Conservation (phyloP, 2,113 vertebrate species). For the Stegostoma tigrinum region DNA sequence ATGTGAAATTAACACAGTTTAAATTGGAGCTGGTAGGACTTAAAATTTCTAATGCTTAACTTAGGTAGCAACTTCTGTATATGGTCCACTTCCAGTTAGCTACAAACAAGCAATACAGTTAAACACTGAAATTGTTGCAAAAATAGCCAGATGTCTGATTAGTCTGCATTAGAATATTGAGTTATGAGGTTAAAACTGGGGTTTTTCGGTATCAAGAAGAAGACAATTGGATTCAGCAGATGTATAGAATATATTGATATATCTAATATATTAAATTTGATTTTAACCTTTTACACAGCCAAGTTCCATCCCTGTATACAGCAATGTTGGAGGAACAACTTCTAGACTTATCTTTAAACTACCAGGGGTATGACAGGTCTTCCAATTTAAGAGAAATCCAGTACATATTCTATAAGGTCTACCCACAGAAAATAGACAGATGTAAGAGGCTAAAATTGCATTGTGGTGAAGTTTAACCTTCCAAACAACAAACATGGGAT, state of each 20-base stretch:
- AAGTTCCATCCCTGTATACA: too few species aligned
- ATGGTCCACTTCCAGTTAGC: background rate
- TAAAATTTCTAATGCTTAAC: too few species aligned
- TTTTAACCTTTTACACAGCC: too few species aligned
- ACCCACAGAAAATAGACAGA: background rate
- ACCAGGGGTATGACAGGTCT: background rate
- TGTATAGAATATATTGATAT: background rate
- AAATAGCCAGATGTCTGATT: background rate
- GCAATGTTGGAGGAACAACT: background rate
- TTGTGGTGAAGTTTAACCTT: background rate
- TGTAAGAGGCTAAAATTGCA: background rate
- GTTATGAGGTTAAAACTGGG: background rate
- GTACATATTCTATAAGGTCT: background rate
- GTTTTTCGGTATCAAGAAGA: background rate
- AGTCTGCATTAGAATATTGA: background rate
- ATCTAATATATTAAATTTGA: too few species aligned
- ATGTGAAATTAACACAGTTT: too few species aligned
- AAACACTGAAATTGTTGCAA: background rate
- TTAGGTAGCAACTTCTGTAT: background rate
- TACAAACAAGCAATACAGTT: background rate
- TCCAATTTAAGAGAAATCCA: background rate
- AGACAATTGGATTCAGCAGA: background rate
- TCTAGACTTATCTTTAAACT: background rate
- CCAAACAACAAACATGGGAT: background rate
- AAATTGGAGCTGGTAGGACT: too few species aligned